Evolutionary conservation across 1,140 invertebrate species (phyloP).

Genomic region (Apis cerana): DNA sequence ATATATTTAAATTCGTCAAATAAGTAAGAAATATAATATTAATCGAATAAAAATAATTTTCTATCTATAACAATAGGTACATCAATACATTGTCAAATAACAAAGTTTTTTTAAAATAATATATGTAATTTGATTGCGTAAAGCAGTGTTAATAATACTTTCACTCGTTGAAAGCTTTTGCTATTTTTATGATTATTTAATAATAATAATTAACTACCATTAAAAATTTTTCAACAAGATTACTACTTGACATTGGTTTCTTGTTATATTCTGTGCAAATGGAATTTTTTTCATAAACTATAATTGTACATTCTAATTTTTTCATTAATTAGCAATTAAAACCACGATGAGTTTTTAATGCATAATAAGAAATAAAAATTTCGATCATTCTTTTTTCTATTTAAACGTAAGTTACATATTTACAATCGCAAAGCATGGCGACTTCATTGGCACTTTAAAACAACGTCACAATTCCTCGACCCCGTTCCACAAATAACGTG

Average conservation of each 20-base stretch:
- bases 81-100: neutral
- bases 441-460: conserved; percentile 48
- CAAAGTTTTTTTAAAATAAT: neutral
- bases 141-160: neutral
- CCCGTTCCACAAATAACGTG: conserved; percentile 18
- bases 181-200: neutral
- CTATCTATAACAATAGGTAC: neutral
- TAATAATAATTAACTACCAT: neutral
- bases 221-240: neutral
- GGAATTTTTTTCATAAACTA: neutral
- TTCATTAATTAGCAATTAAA: neutral
- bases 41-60: neutral
- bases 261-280: conserved; percentile 1
- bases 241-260: neutral
- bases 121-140: neutral
- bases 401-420: conserved; percentile 73
- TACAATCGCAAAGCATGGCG: conserved; percentile 64
- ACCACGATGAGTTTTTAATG: neutral
- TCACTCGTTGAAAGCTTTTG: neutral
- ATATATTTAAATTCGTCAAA: conserved; percentile 1
- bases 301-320: neutral
- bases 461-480: conserved; percentile 38
- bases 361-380: conserved; percentile 18
- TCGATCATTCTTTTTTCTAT: conserved; percentile 10
- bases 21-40: neutral